phyloP scores from a whole-genome alignment of 2,888 invertebrate genomes.

The Spodoptera littoralis region DNA sequence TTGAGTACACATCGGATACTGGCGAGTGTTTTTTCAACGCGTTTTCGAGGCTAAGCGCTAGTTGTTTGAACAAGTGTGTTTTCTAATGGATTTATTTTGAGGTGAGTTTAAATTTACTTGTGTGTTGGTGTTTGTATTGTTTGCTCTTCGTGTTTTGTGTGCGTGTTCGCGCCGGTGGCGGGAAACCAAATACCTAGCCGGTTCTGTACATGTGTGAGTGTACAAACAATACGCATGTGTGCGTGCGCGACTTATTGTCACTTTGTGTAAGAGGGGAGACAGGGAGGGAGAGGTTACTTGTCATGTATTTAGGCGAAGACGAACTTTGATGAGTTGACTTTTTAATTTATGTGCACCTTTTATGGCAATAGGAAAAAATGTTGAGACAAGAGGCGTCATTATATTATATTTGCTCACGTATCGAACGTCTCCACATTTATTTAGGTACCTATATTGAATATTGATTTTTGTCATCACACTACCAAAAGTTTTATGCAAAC shows the following conservation, averaged over 20 bases:
- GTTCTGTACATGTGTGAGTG: slow-evolving; percentile 79
- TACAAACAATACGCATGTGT: slow-evolving; percentile 80
- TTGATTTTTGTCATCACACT: slow-evolving; percentile 81
- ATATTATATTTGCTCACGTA: slow-evolving; percentile 74
- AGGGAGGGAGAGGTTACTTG: slow-evolving; percentile 86
- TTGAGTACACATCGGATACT: slow-evolving; percentile 83
- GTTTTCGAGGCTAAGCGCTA: slow-evolving; percentile 89
- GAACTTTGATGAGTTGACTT: slow-evolving; percentile 85
- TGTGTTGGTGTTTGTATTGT: slow-evolving; percentile 88
- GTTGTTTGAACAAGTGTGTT: slow-evolving; percentile 89
- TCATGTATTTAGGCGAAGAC: slow-evolving; percentile 88
- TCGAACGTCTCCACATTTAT: slow-evolving; percentile 65
- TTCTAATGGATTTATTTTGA: slow-evolving; percentile 89
- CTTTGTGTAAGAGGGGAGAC: slow-evolving; percentile 84
- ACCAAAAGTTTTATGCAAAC: slow-evolving; percentile 75
- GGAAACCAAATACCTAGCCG: slow-evolving; percentile 88
- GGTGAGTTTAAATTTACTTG: slow-evolving; percentile 89
- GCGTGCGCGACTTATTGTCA: slow-evolving; percentile 86
- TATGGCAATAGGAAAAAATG: slow-evolving; percentile 67
- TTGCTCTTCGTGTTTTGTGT: slow-evolving; percentile 87
- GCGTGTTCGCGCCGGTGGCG: slow-evolving; percentile 87
- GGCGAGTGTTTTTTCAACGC: slow-evolving; percentile 88
- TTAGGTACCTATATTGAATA: slow-evolving; percentile 80
- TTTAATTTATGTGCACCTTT: slow-evolving; percentile 82
- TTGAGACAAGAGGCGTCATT: slow-evolving; percentile 59